Evolutionary conservation across 2,113 vertebrate species (phyloP).

Genomic region (Maccullochella peelii): DNA sequence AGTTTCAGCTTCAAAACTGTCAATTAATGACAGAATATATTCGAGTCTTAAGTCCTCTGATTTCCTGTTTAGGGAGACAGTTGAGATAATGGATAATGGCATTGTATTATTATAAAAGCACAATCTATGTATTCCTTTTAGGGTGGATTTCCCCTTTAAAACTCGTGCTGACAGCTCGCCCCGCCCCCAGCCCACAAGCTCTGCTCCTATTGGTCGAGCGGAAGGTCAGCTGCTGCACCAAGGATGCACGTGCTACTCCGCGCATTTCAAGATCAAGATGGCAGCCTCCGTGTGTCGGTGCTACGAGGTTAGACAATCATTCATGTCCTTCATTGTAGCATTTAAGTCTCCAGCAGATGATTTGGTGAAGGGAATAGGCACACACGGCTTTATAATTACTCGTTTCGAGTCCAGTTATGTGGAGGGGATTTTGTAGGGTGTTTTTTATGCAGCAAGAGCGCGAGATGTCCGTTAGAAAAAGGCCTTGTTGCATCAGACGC

Average conservation of each 20-base stretch:
- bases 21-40: background rate
- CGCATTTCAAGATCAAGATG: constrained; percentile 83
- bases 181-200: constrained; percentile 31
- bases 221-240: constrained; percentile 65
- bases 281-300: constrained; percentile 87
- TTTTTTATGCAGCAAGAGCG: background rate
- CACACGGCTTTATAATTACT: accelerated
- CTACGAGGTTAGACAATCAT: constrained; percentile 85
- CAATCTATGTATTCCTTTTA: background rate
- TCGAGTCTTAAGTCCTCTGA: background rate
- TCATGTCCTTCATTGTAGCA: constrained; percentile 27
- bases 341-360: accelerated
- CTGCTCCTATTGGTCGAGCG: constrained; percentile 62
- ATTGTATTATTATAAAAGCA: background rate
- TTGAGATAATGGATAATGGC: too few species aligned
- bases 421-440: accelerated
- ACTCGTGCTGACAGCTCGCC: constrained; percentile 17
- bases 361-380: accelerated
- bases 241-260: constrained; percentile 63
- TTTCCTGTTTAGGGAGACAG: background rate
- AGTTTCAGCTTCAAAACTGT: background rate
- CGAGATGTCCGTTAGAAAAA: constrained; percentile 7
- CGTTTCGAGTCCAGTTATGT: background rate
- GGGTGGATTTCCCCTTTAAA: constrained; percentile 39
- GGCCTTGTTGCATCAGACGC: constrained; percentile 56